Evolutionary conservation across 2,888 invertebrate species (phyloP).

Genomic region (Hirudinaria manillensis): DNA sequence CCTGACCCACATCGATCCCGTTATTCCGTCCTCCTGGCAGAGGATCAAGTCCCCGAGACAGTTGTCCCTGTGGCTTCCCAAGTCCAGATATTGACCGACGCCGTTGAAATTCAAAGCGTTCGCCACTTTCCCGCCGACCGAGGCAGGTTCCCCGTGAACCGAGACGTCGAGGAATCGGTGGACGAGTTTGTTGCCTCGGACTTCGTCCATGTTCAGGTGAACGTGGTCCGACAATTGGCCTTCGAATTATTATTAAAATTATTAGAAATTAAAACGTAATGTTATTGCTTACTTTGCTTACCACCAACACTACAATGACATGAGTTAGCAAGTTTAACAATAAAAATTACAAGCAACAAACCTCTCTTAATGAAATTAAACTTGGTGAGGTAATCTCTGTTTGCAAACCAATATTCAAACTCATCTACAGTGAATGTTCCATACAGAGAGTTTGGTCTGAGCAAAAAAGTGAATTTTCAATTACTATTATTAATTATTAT

Average conservation of each 20-base stretch:
- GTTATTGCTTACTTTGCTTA: no score
- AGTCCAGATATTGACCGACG: conserved; percentile 47
- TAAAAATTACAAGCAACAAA: conserved; percentile 30
- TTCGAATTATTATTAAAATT: not conserved
- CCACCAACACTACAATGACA: no score
- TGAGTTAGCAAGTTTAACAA: no score
- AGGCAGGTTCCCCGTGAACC: conserved; percentile 40
- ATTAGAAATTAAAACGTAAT: no score
- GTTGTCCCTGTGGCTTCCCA: conserved; percentile 43
- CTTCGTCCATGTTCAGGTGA: conserved; percentile 45
- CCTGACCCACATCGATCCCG: conserved; percentile 48
- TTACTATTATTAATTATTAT: not conserved
- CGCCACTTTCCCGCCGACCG: conserved; percentile 45
- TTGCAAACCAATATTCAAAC: conserved; percentile 50
- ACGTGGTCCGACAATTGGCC: conserved; percentile 38
- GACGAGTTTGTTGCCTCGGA: conserved; percentile 39
- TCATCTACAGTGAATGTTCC: conserved; percentile 50
- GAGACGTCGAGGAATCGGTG: conserved; percentile 40
- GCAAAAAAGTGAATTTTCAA: not conserved
- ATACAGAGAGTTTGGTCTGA: conserved; percentile 30
- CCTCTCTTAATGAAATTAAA: conserved; percentile 51
- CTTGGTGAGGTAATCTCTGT: conserved; percentile 48
- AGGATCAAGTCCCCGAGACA: conserved; percentile 48
- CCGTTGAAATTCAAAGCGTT: conserved; percentile 47
- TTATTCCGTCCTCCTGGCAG: conserved; percentile 46